Percentiles rank a stretch among this genome's conserved stretches.
Evolutionary conservation across 2,888 invertebrate species (phyloP).

Genomic region (Vanessa cardui): DNA sequence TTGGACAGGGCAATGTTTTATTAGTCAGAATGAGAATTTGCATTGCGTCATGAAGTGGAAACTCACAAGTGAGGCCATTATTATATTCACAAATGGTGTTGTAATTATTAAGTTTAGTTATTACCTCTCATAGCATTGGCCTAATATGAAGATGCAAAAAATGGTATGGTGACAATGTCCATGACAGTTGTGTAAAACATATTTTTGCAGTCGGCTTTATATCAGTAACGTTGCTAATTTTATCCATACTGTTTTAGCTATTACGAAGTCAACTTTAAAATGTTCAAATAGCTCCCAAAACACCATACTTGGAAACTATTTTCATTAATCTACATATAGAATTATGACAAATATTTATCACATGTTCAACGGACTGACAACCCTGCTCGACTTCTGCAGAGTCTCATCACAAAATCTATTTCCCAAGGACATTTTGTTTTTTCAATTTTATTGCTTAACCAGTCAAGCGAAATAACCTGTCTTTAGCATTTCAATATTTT

Average conservation of each 20-base stretch:
- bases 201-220: no score
- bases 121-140: background rate
- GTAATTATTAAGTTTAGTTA: background rate
- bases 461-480: slow-evolving; percentile 1
- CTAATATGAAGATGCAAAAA: no score
- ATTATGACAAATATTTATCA: background rate
- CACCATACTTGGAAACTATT: background rate
- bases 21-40: slow-evolving; percentile 5
- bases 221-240: no score
- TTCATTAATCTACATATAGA: background rate
- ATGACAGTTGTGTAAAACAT: no score
- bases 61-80: background rate
- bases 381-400: background rate
- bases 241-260: no score
- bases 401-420: background rate
- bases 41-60: slow-evolving; percentile 4
- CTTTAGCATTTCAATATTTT: background rate
- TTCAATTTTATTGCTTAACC: slow-evolving; percentile 3
- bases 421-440: slow-evolving; percentile 11
- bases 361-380: background rate
- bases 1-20: slow-evolving; percentile 9
- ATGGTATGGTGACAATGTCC: no score
- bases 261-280: no score
- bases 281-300: background rate
- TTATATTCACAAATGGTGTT: background rate